Conservation (phyloP, 2,113 vertebrate species). For the Ramphastos sulfuratus region DNA sequence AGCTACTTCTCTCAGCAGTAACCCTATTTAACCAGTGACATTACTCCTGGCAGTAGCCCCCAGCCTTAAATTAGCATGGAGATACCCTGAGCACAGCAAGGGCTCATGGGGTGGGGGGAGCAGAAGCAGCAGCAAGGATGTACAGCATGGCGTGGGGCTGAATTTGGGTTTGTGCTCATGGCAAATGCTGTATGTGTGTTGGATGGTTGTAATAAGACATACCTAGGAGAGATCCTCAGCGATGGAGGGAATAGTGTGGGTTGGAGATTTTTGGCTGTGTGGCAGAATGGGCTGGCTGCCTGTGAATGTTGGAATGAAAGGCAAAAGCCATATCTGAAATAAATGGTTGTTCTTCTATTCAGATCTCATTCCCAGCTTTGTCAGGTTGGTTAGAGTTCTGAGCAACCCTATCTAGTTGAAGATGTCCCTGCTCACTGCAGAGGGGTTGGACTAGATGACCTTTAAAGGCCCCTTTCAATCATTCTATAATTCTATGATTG, state of each 20-base stretch:
- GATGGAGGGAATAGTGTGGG: background rate
- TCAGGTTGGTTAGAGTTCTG: background rate
- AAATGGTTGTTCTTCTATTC: background rate
- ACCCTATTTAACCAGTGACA: background rate
- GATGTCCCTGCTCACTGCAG: no score
- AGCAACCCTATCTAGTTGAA: no score
- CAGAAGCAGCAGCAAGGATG: accelerated
- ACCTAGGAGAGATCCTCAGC: background rate
- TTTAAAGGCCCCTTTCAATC: no score
- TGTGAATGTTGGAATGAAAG: accelerated
- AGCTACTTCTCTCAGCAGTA: background rate
- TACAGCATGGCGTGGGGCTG: accelerated
- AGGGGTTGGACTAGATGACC: no score
- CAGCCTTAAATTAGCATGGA: background rate
- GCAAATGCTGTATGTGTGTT: background rate
- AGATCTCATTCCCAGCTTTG: background rate
- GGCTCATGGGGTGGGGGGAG: accelerated
- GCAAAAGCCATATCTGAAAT: background rate
- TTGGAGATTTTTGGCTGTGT: background rate
- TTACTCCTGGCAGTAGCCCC: background rate
- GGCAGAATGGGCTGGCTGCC: background rate
- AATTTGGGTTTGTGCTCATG: background rate
- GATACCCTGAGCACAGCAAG: background rate
- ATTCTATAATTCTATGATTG: no score
- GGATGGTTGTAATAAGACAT: background rate